Conservation (phyloP, 2,797 vertebrate genomes). For the Rhinatrema bivittatum region DNA sequence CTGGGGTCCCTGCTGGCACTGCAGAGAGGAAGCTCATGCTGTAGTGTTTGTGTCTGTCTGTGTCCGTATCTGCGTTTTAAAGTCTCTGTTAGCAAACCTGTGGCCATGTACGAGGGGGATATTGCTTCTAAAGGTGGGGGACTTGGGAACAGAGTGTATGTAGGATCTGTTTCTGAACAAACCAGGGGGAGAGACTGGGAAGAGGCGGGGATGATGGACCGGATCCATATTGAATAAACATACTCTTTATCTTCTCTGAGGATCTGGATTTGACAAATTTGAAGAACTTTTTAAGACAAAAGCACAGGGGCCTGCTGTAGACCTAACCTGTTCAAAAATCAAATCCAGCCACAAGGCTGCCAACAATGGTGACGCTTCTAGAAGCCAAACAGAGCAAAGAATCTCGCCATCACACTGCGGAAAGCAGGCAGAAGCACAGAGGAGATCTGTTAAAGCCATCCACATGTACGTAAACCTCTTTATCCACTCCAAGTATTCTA, state of each 20-base stretch:
- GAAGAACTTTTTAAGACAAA: slow-evolving; percentile 96
- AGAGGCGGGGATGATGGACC: too few relatives aligned
- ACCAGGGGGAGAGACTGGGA: too few relatives aligned
- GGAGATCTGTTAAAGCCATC: slow-evolving; percentile 92
- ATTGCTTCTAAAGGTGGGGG: too few relatives aligned
- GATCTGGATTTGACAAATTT: slow-evolving; percentile 88
- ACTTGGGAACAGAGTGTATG: too few relatives aligned
- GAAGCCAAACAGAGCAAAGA: slow-evolving; percentile 94
- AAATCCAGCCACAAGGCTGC: slow-evolving; percentile 77
- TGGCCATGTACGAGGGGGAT: too few relatives aligned
- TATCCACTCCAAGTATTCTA: too few relatives aligned
- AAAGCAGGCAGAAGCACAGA: slow-evolving; percentile 82
- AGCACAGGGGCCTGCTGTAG: slow-evolving; percentile 84
- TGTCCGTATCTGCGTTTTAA: too few relatives aligned
- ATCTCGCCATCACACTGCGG: slow-evolving; percentile 89
- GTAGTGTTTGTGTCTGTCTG: too few relatives aligned
- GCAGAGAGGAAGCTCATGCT: not conserved
- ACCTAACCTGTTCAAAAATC: slow-evolving; percentile 74
- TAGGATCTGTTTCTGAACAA: too few relatives aligned
- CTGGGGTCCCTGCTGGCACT: not conserved
- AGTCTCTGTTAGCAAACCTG: too few relatives aligned
- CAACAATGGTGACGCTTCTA: slow-evolving; percentile 84
- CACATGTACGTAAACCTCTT: slow-evolving; percentile 89
- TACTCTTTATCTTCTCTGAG: slow-evolving; percentile 36
- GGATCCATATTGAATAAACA: too few relatives aligned